Evolutionary conservation across 2,113 vertebrate species (phyloP), one percentile per base, ranked within the genome.

Genomic region (Myrmecophaga tridactyla): DNA sequence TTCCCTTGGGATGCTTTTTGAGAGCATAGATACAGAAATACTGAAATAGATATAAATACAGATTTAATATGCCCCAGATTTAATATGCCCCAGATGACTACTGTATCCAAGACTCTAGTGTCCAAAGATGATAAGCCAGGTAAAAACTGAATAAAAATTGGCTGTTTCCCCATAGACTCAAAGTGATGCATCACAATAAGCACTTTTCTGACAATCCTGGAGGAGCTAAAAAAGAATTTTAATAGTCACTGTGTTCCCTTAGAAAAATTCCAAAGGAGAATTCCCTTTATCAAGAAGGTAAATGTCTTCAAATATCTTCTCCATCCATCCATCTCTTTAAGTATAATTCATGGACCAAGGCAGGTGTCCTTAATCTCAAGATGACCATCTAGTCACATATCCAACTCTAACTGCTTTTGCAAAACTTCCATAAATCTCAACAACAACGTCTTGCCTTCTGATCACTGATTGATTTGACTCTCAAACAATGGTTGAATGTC

Each of bases 341-440:
- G 69, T 23, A 4, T 3, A 48, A 43, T 89, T 65, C 23, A 39
- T 27, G 7, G 62, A n/a, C 20, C 17, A 56, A 75, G 12, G 63
- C 8, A 84, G 39, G 12, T 88, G 1, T 48, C 34, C 36, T 80
- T 56, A 12, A 34, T 69, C 9, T n/a, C 18, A 51, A 58, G 46
- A 12, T 2, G 18, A 48, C 8, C 13, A 60, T 0, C n/a, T 21
- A 31, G 0, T 51, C n/a, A 78, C 25, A 36, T 0, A 8, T 1
- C 2, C 14, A 34, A 48, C 46, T 62, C 14, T 76, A 51, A 9
- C 46, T 46, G 5, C 1, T 27, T 85, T 53, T 70, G 7, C 39
- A 63, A 14, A 86, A 77, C n/a, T 41, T 1, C 7, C 7, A 69
- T 18, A 11, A 17, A 60, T 15, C 18, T 34, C 6, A 11, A 21